Evolutionary conservation across 2,888 invertebrate genomes (phyloP), one percentile per base, ranked within the genome.

Genomic region (Acronicta psi): DNA sequence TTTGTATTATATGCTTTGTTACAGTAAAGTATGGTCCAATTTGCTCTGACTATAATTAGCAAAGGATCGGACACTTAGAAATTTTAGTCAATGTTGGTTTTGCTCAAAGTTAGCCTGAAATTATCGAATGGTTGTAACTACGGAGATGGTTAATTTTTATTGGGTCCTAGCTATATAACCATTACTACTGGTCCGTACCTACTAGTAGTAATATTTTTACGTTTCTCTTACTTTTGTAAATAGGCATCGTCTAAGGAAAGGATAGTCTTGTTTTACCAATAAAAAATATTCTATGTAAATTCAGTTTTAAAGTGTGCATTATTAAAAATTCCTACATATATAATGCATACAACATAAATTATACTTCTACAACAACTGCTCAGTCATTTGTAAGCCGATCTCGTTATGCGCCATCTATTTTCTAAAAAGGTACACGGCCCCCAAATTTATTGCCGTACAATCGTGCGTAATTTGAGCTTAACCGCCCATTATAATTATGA

Each of bases 401-500:
- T 54, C 25, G 46, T 47, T 49, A 59, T 20, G 36, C 38, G 31
- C 45, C 55, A 56, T 55, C 31, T 36, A 50, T 49, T 55, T 69
- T 63, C 51, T 56, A 66, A 59, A 68, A 73, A 54, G 25, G 46
- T 37, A 49, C 36, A 23, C 18, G 40, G 58, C 58, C 18, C 38
- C 34, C 37, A 17, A 72, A 74, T 75, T 73, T 72, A 79, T 79
- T 67, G 61, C 59, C 42, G 74, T 63, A 73, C 71, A 76, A 73
- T 79, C 60, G 65, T 60, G 62, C 60, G 70, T 58, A 74, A 74
- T 79, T 78, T 53, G 56, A 71, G 66, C 63, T 69, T 65, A 70
- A 74, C 71, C 66, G 58, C 52, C 70, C 71, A 67, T 75, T 67
- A 67, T 62, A 76, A 75, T 75, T 67, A 76, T 60, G 74, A 67